Percentiles rank a stretch among this genome's conserved stretches.
phyloP scores from a whole-genome alignment of 1,140 invertebrate species.

The Charaxes varanes region DNA sequence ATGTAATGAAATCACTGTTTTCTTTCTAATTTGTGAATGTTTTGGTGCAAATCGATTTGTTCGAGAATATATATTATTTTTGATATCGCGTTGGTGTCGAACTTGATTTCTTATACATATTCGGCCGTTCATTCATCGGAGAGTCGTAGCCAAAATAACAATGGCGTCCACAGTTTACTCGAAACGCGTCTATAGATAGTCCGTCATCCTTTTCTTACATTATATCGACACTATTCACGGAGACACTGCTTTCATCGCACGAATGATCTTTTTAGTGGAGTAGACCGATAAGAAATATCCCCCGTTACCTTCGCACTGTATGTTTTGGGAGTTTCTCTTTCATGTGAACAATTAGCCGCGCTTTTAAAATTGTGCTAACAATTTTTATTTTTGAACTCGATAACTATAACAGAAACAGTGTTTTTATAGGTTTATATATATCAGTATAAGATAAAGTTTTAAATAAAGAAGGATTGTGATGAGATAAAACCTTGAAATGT shows the following conservation, averaged over 20 bases:
- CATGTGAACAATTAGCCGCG: conserved; percentile 57
- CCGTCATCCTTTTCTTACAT: conserved; percentile 74
- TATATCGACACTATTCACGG: conserved; percentile 65
- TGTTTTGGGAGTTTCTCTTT: conserved; percentile 67
- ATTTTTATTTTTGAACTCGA: background rate
- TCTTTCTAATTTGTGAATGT: conserved; percentile 5
- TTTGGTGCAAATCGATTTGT: conserved; percentile 1
- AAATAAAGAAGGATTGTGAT: conserved; percentile 11
- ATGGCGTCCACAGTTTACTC: conserved; percentile 68
- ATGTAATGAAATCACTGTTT: conserved; percentile 33
- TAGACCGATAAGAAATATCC: conserved; percentile 71
- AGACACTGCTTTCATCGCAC: conserved; percentile 61
- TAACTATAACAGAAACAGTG: conserved; percentile 4
- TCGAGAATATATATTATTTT: conserved; percentile 7
- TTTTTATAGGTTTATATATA: conserved; percentile 11
- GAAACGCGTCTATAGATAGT: conserved; percentile 66
- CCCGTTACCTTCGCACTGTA: conserved; percentile 70
- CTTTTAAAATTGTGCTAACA: conserved; percentile 34
- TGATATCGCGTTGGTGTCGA: background rate
- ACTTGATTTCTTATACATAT: background rate
- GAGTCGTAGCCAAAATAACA: conserved; percentile 29
- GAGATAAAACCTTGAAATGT: conserved; percentile 47
- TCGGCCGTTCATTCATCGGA: conserved; percentile 10
- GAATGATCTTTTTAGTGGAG: conserved; percentile 66
- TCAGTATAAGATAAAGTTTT: conserved; percentile 5